Evolutionary conservation across 2,797 vertebrate species (phyloP), one percentile per base, ranked within the genome.

Genomic region (Liparis tanakae): DNA sequence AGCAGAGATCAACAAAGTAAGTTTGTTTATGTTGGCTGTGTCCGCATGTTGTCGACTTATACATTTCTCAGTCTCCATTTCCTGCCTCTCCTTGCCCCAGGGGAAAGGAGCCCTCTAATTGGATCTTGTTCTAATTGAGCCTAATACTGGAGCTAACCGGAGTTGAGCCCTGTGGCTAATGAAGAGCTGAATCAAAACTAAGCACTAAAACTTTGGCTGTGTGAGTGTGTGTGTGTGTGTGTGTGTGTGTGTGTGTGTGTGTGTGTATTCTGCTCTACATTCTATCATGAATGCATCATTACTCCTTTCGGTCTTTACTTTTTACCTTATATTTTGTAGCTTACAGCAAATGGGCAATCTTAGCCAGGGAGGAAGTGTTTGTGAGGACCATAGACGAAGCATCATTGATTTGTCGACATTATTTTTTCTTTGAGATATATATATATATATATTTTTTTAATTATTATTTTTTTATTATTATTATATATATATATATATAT

Each of bases 111-210:
- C 92, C 97, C 96, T 96, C 96, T 99, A 98, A 99, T 98, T 98
- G 97, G 97, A 98, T 96, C 96, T 97, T 97, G 97, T 97, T 98
- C 97, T 99, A 98, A 98, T 98, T 98, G 97, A 97, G 97, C 96
- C 96, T 98, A 98, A 99, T 98, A 98, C 97, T 98, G 96, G 95
- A 96, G 98, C 96, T 96, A 96, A 95, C 96, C 96, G 95, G 96
- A 97, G 96, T 96, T 87, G 94, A 95, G 95, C 96, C 96, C 96
- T 95, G 95, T 95, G 97, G 97, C 96, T 95, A 96, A 95, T 95
- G 94, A 93, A 96, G 96, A 97, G 96, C 94, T 96, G 96, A 97
- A 96, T 96, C 95, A 96, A 97, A 97, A 97, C 95, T 97, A 97
- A 96, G 96, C 95, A 96, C 95, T 96, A 96, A 94, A 96, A 96